Base-by-base conservation (phyloP, 2,113 vertebrate genomes). In the Zonotrichia leucophrys region DNA sequence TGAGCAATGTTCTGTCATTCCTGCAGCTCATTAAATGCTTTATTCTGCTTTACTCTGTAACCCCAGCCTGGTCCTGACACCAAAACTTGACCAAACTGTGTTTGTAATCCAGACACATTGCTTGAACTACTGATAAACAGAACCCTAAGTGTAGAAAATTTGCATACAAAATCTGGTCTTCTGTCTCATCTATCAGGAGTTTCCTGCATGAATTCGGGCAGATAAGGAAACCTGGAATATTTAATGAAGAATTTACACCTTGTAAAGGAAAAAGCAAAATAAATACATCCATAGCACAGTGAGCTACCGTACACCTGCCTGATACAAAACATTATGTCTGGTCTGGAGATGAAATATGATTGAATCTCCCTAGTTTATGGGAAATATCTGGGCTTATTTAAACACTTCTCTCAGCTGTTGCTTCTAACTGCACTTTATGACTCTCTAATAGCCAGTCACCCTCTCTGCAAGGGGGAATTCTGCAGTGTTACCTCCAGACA, bases 221-320 rank as follows among this genome's bases (percentile, higher is more conserved):
- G 52, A 31, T 63, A 53, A 87, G 31, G 41, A 58, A 28, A 8
- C 2, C 9, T 56, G 42, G 79, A 72, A 47, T 49, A 44, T n/a
- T 67, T 63, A 5, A 31, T 64, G 33, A 67, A 53, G 30, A 39
- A 64, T 52, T 39, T 72, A 41, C 17, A 35, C 15, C 53, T 72
- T 3, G 37, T 2, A 15, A 55, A n/a, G 25, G 47, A 33, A 53
- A 31, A 27, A 5, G 4, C 6, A 15, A 67, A 74, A 9, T 30
- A 55, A 63, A 37, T 46, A 24, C 0, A 2, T 13, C 12, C 4
- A 33, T 14, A 79, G 62, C 19, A 30, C 21, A 82, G 16, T 2
- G 2, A 56, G 33, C 7, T 41, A 2, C 17, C 2, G 0, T 42
- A 22, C 16, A 42, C 4, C 11, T 79, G 10, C 27, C 60, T 86